These are phyloP conservation scores for Lomographa bimaculata DNA, from an alignment of 2,888 invertebrate genomes.

Conservation along the genomic window DNA sequence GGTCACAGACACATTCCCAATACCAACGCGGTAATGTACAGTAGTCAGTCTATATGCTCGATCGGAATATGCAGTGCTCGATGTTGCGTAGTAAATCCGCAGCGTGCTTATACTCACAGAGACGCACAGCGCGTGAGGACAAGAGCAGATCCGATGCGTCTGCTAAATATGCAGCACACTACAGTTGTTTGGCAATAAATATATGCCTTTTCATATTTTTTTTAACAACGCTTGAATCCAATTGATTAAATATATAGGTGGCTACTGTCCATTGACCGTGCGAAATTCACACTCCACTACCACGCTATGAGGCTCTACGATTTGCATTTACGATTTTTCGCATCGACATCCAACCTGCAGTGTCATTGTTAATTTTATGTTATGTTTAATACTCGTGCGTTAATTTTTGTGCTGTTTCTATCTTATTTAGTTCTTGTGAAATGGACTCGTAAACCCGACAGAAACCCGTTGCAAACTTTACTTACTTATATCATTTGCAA, in stretches of 20 bases:
- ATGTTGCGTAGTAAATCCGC: no score
- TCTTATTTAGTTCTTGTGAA: conserved; percentile 63
- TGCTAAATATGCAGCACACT: no score
- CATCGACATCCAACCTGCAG: conserved; percentile 68
- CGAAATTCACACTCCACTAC: conserved; percentile 14
- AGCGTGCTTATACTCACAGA: no score
- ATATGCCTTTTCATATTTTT: no score
- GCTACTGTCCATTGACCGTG: conserved; percentile 31
- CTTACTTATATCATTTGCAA: no score
- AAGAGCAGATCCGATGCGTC: no score
- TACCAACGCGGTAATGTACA: conserved; percentile 28
- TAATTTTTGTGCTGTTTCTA: conserved; percentile 73
- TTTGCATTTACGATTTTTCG: conserved; percentile 71
- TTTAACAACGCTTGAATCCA: no score
- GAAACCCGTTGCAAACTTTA: no score
- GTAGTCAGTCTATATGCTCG: no score
- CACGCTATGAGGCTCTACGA: conserved; percentile 38
- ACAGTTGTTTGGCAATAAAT: no score
- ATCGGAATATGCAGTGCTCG: conserved; percentile 19
- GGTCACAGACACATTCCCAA: conserved; percentile 63
- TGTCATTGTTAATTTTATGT: conserved; percentile 59
- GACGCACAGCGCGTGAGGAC: no score
- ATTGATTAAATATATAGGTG: no score
- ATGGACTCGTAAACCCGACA: conserved; percentile 32
- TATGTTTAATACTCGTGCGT: conserved; percentile 68